Evolutionary conservation across 1,140 invertebrate species (phyloP), one percentile per base, ranked within the genome.

Genomic region (Lepidotrigona ventralis): DNA sequence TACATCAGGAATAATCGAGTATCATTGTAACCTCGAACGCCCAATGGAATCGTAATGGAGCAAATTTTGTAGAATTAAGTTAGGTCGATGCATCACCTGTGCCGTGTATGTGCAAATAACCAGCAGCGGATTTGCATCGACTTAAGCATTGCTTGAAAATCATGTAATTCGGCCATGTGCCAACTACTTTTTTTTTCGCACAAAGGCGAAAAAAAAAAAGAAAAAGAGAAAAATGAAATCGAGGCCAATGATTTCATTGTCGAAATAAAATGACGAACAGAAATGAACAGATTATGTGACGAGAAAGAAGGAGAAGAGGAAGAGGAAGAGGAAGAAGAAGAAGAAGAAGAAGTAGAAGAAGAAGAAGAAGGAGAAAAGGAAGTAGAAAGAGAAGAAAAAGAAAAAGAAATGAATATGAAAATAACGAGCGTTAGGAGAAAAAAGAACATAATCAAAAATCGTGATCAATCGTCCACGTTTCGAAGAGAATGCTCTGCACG

Each of bases 401-500:
- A 21, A 75, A 23, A 39, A 60, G 56, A 53, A 19, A n/a, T n/a
- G n/a, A n/a, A 68, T 23, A n/a, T 51, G 29, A 29, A 58, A 64
- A 46, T n/a, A 39, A 21, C 11, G 76, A 56, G 72, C 33, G 9
- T 17, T 73, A 46, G 14, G 8, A 17, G 33, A 56, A 14, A 58
- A 53, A 68, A n/a, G 58, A 70, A 72, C 5, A 17, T 23, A 58
- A 68, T 51, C 14, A 39, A 60, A 12, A 39, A 70, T 76, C 29
- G 66, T 58, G 46, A 51, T 76, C 68, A 54, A 72, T 82, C 63
- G 63, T 79, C 46, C 51, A 54, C 56, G 68, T 72, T 63, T 84
- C 53, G 46, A 84, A 79, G 56, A 64, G 79, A 76, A 69, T 82
- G 79, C 66, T 82, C 58, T 86, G 82, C 84, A 85, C 85, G 72